Evolutionary conservation across 2,797 vertebrate genomes (phyloP), one percentile per base, ranked within the genome.

Genomic region (Cuculus canorus): DNA sequence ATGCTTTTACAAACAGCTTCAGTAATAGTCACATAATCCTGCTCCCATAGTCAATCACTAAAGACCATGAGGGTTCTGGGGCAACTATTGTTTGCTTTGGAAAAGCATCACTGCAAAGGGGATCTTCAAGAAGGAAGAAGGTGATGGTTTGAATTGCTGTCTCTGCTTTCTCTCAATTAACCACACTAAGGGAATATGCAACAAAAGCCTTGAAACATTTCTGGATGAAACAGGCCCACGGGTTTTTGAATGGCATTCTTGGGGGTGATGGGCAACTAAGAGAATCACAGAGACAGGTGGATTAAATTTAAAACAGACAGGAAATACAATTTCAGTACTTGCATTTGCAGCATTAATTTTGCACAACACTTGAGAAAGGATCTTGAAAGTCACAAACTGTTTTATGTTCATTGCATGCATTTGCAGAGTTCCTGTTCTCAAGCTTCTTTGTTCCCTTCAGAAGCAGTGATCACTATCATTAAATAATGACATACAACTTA

Each of bases 11-110:
- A 82, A 78, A 45, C 22, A 68, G 17, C 41, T 43, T 75, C 68
- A 56, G 54, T 1, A 88, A 79, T 18, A 79, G 37, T 72, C 43
- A 75, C 16, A n/a, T 11, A 78, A 71, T 65, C 27, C 61, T 89
- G 37, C 32, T 93, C 70, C 57, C 68, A 60, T 1, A 69, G 43
- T 76, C 63, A 70, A 35, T 41, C 59, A 56, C 8, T 60, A 22
- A 81, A 82, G 13, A 47, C 0, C 0, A 57, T 0, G 15, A 23
- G 52, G n/a, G 23, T 47, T 71, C 60, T 22, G 10, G 7, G 27
- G 35, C 41, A 86, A 56, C 12, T 52, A 28, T 19, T 80, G 37
- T 47, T 79, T 73, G 50, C 43, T 90, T 59, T 82, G 73, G 43
- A 66, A 64, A 92, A 76, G 35, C 16, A 52, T 14, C 23, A 33